Conservation (phyloP, 2,888 invertebrate genomes). For the Leuctra nigra region DNA sequence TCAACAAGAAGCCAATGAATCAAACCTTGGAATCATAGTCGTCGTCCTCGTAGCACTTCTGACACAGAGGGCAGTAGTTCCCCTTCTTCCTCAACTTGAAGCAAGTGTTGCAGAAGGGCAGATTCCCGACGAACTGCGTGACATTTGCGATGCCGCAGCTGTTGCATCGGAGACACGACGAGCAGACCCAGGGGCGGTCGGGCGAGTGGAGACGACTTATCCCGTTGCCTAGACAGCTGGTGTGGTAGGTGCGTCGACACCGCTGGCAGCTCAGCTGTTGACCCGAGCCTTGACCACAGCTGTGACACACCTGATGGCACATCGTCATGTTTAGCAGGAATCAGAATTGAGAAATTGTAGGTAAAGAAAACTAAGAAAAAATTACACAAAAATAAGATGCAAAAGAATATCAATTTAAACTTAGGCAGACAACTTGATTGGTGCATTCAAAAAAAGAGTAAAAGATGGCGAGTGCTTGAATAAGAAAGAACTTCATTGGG, state of each 20-base stretch:
- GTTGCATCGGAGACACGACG: constrained; percentile 57
- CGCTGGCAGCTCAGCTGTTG: constrained; percentile 59
- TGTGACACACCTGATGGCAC: constrained; percentile 56
- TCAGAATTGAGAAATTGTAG: no score
- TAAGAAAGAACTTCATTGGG: no score
- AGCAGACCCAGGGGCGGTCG: constrained; percentile 51
- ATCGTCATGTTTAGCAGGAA: neutral
- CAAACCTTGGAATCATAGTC: constrained; percentile 84
- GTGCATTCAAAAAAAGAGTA: no score
- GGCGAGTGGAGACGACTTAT: constrained; percentile 44
- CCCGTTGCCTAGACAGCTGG: constrained; percentile 66
- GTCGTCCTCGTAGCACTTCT: constrained; percentile 85
- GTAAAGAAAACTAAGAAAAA: no score
- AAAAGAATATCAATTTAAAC: no score
- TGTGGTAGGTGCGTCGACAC: constrained; percentile 72
- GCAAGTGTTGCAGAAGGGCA: constrained; percentile 80
- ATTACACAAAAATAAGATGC: no score
- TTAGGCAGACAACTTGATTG: no score
- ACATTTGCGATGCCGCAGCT: constrained; percentile 78
- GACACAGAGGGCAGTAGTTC: constrained; percentile 87
- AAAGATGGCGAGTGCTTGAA: no score
- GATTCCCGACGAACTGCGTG: constrained; percentile 72
- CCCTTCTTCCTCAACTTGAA: constrained; percentile 81
- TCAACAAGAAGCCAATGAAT: no score
- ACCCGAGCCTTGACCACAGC: constrained; percentile 57